Base-by-base conservation (phyloP, 2,888 invertebrate species). In the Coleophora flavipennella region DNA sequence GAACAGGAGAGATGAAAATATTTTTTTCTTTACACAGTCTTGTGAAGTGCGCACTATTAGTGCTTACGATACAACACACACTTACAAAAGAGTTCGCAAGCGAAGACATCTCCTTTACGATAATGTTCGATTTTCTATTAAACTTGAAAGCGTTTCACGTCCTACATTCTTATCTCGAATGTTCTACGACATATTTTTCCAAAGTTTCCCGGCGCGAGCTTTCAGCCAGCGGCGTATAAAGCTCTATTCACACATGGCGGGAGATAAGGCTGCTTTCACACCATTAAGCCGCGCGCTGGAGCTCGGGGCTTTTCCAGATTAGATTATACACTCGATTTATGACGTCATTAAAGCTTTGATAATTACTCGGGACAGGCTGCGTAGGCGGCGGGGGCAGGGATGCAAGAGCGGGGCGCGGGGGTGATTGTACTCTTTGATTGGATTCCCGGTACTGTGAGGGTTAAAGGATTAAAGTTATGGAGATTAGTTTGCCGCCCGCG, bases 241-340 rank as follows among this genome's bases (percentile, higher is more conserved):
- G 84, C 80, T 77, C 83, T 83, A 84, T 84, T 84, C 84, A 84
- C 84, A 84, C 84, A 84, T 84, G 84, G 81, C 70, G 70, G 80
- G 81, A 84, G 84, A 84, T 84, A 84, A 84, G 83, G 83, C 76
- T 77, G 84, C 84, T 84, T 83, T 84, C 84, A 83, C 84, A 81
- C 84, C 83, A 84, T 84, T 84, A 84, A 83, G 81, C 81, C 71
- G 78, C 71, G 76, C 80, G 71, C 74, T 77, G 79, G 80, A 83
- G 80, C 83, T 74, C 78, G 80, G 84, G 81, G 85, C 84, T 85
- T 85, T 85, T 83, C 84, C 85, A 85, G 85, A 85, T 85, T 85
- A 85, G 85, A 85, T 85, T 85, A 85, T 85, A 84, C 83, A 83
- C 77, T 80, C 80, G 85, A 85, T 85, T 85, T 85, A 85, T 85